Base-by-base conservation (phyloP, 2,797 vertebrate species). In the Streptopelia turtur region DNA sequence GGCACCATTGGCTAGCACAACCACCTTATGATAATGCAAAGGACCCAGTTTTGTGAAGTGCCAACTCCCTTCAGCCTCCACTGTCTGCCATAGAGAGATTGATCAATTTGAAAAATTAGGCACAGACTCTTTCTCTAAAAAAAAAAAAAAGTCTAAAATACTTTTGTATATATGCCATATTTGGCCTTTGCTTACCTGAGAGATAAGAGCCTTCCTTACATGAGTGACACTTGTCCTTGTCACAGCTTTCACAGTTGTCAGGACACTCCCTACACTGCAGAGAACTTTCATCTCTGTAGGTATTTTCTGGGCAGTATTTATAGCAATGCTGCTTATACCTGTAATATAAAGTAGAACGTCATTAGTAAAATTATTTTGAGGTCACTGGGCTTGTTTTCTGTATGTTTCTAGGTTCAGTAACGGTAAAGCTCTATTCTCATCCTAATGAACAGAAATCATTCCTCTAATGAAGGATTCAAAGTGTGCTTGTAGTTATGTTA, bases 121-220 rank as follows among this genome's bases (percentile, higher is more conserved):
- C 74, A 10, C 10, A 71, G 25, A 41, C 3, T 37, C 30, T 45
- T 59, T 69, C 24, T 52, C 16, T 28, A 41, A 77, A 37, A 10
- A 59, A 87, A 35, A 33, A 33, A 56, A 87, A 31, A 33, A 18
- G 3, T 65, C 17, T 41, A 25, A 90, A 78, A 61, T 70, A 49
- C 28, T 83, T 91, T 10, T 33, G 6, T 16, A 12, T 43, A 24
- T 43, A 37, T 37, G 28, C 3, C 4, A 5, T 31, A 18, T 12
- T 18, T 21, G 27, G 9, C 39, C 27, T 71, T 93, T 17, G 20
- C 96, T 97, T 95, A 99, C 99, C 98, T 53, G 91, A 98, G 71
- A 99, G 96, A 68, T 98, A 99, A 97, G 98, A 98, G 74, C 97
- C 98, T 4, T 98, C 96, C 31, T 98, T 95, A 95, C 99, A 99